Evolutionary conservation across 1,140 invertebrate genomes (phyloP).

Genomic region (Euschistus heros): DNA sequence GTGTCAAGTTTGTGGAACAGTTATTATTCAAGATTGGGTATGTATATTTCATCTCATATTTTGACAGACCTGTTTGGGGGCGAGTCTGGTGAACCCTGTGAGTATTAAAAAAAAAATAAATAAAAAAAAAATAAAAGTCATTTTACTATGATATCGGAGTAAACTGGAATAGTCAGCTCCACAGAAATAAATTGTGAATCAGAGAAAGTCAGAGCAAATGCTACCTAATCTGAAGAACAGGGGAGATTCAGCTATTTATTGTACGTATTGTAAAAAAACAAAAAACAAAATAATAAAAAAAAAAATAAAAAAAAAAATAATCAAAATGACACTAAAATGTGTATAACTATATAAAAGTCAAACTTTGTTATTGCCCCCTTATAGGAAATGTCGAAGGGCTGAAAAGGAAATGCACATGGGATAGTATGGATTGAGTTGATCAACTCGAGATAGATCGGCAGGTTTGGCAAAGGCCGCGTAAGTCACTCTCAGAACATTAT

Average conservation of each 20-base stretch:
- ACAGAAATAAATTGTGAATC: background rate
- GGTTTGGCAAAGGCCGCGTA: conserved; percentile 18
- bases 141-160: background rate
- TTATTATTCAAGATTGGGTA: background rate
- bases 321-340: background rate
- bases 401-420: background rate
- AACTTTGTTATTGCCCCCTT: conserved; percentile 20
- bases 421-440: conserved; percentile 4
- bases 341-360: background rate
- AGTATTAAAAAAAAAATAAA: background rate
- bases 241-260: background rate
- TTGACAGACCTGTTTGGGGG: background rate
- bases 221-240: background rate
- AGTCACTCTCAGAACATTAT: conserved; percentile 3
- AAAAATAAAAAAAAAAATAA: background rate
- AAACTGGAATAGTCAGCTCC: too few relatives aligned
- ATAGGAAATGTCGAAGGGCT: conserved; percentile 15
- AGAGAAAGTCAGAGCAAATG: background rate
- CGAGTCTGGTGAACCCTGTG: background rate
- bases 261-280: background rate
- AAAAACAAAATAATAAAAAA: background rate
- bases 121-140: background rate
- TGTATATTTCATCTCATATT: conserved; percentile 4
- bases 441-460: conserved; percentile 3
- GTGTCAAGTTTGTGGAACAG: background rate